Evolutionary conservation across 2,113 vertebrate genomes (phyloP), one percentile per base, ranked within the genome.

Genomic region (Peucedramus taeniatus): DNA sequence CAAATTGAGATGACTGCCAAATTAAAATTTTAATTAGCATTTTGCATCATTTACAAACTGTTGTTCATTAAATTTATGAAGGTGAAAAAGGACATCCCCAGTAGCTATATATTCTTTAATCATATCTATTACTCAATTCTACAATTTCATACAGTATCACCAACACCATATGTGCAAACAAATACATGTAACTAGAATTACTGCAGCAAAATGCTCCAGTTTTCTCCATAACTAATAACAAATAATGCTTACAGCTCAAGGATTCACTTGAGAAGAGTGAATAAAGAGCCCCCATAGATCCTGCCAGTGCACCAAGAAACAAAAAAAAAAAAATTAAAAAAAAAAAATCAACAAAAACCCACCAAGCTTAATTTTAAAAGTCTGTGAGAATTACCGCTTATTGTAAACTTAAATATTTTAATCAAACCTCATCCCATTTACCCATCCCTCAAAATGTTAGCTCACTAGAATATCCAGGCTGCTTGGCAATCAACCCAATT

Each of bases 1-100:
- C 96, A 98, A 97, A 97, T 56, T 19, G 24, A 96, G 82, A 96
- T 96, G 92, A 98, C 93, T 97, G 95, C 81, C 91, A 95, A 97
- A 98, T 94, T 97, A 98, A 97, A 97, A 87, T 79, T 97, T 96
- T 96, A 97, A 97, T 97, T 97, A 97, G 93, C 65, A 95, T 94
- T 97, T 89, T 96, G 77, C 87, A 97, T 96, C 92, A 96, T 96
- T 96, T 83, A 93, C 83, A 97, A 97, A 97, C 93, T 96, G 82
- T 91, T 61, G 72, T 91, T 94, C 85, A 74, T 97, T 93, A 90
- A 63, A 65, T 94, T 97, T 96, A 95, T 78, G 82, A 97, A 97
- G 80, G 87, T 97, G 90, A 97, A 95, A 95, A 70, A 57, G 66
- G 85, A 87, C 77, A 83, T 75, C 37, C 90, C 76, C 83, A 80